Evolutionary conservation across 2,797 vertebrate genomes (phyloP), one percentile per base, ranked within the genome.

Genomic region (Phoebastria nigripes): DNA sequence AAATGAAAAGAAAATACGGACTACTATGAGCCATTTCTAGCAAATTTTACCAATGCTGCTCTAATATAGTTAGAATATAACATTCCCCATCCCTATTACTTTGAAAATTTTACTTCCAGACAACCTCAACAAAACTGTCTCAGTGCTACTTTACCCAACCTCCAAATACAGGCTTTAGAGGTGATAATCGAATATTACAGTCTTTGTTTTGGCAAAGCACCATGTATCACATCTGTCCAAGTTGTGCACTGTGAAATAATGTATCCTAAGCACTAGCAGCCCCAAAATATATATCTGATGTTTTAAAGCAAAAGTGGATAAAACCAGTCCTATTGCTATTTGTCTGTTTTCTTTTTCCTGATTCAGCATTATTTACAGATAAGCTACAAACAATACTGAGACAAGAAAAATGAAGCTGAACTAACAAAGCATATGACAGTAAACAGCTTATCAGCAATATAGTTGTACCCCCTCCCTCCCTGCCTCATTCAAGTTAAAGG

Each of bases 351-450:
- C 31, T 89, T 89, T 87, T 84, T 70, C 79, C 81, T 11, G 16
- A 49, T 71, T 78, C 77, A 74, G 61, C 61, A 51, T 70, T 91
- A 87, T 81, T 97, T 88, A 88, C 44, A 87, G 76, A 94, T 90
- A 95, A 95, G 47, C 82, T 78, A 85, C 61, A 80, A 85, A 87
- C 61, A 70, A 77, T 41, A 70, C 25, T 8, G 29, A 93, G 55
- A 89, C 19, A 9, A 67, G 74, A 63, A 89, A 77, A 93, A 87
- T 56, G 72, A 91, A 89, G 42, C 69, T 73, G 61, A 86, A 74
- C 52, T 62, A 85, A 86, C 56, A 96, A 86, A 96, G 69, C 82
- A 37, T 26, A 56, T 58, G 78, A 58, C 46, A 88, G 61, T 39
- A 86, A 92, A 76, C 24, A 81, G 72, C 54, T 94, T 91, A 95